Conservation (phyloP, 2,113 vertebrate species). For the Romanogobio albipinnatus region DNA sequence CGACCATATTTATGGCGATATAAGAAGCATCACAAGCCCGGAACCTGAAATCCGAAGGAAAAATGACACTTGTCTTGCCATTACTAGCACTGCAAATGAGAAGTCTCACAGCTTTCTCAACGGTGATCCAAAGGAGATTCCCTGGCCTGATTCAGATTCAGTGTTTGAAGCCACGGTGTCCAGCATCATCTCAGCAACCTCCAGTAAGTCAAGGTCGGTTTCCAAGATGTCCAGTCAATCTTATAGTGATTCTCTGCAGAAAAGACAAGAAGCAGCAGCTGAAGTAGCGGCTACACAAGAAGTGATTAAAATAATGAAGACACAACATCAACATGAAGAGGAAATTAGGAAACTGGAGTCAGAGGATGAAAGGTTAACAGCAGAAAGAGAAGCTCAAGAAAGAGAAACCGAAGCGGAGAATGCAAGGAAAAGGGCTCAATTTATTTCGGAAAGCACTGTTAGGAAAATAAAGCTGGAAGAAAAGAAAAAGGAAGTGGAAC, state of each 20-base stretch:
- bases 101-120: too few species aligned
- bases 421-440: conserved; percentile 38
- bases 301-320: not conserved
- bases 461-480: conserved; percentile 40
- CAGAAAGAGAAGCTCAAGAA: conserved; percentile 48
- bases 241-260: not conserved
- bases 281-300: conserved; percentile 44
- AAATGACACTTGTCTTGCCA: too few species aligned
- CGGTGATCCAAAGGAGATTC: not conserved
- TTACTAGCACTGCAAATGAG: too few species aligned
- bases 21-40: too few species aligned
- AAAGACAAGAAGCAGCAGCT: conserved; percentile 35
- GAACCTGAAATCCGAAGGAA: too few species aligned
- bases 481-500: conserved; percentile 42
- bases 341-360: conserved; percentile 45
- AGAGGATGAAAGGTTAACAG: conserved; percentile 39
- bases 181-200: not conserved
- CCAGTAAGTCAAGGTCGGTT: not conserved
- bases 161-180: conserved; percentile 48
- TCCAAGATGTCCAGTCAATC: conserved; percentile 23
- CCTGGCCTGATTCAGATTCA: conserved; percentile 40
- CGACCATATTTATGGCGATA: too few species aligned
- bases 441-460: conserved; percentile 24
- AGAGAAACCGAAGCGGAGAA: conserved; percentile 48
- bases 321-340: conserved; percentile 38